phyloP scores from a whole-genome alignment of 2,888 invertebrate species.

The Amblyteles armatorius region DNA sequence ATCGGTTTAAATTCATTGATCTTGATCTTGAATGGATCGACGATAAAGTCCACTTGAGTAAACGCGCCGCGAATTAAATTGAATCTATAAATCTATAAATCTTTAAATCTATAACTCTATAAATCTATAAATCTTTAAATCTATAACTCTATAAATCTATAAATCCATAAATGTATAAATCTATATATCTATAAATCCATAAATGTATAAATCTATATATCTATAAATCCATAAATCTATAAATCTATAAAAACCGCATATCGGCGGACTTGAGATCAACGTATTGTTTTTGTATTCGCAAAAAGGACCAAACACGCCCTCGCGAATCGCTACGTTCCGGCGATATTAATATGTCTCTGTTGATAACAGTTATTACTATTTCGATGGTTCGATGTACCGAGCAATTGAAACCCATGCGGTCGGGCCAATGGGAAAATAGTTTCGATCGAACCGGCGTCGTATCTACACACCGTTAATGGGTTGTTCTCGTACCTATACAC shows the following conservation, averaged over 20 bases:
- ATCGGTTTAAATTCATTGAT: conserved; percentile 19
- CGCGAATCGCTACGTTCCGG: background rate
- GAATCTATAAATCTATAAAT: background rate
- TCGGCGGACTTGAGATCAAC: background rate
- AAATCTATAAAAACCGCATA: too few species aligned
- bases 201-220: too few species aligned
- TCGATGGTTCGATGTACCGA: background rate
- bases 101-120: too few species aligned
- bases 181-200: too few species aligned
- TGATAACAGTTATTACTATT: background rate
- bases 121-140: too few species aligned
- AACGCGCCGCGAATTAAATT: background rate
- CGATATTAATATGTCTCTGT: background rate
- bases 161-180: too few species aligned
- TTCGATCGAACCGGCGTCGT: background rate
- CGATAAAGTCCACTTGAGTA: background rate
- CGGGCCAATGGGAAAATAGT: background rate
- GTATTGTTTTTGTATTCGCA: background rate
- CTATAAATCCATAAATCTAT: too few species aligned
- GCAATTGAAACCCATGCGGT: background rate
- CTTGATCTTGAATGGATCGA: conserved; percentile 39
- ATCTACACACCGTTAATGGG: background rate
- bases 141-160: too few species aligned
- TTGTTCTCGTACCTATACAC: background rate
- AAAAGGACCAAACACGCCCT: background rate